Conservation (phyloP, 2,888 invertebrate genomes). For the Itoplectis maculator region DNA sequence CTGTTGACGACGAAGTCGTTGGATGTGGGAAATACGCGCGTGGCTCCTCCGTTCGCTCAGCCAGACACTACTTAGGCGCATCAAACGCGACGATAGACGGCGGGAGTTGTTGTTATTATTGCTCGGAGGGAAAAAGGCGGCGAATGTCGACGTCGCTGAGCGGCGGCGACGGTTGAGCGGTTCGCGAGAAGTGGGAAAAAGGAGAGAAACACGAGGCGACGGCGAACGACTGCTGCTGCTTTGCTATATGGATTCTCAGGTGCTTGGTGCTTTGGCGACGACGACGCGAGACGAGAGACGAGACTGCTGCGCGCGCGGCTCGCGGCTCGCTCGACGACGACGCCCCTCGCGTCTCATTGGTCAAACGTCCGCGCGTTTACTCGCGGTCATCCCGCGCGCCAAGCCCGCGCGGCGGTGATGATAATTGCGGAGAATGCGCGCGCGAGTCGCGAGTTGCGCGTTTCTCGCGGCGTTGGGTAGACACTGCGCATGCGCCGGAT, state of each 20-base stretch:
- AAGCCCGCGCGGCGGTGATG: conserved; percentile 53
- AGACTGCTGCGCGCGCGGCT: background rate
- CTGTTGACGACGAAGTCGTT: too few relatives aligned
- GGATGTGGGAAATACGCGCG: conserved; percentile 30
- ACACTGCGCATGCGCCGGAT: too few relatives aligned
- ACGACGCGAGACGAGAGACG: conserved; percentile 48
- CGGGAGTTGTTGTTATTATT: background rate
- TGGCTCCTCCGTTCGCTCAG: conserved; percentile 30
- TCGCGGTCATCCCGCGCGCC: conserved; percentile 63
- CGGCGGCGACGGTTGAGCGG: background rate
- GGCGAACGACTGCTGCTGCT: too few relatives aligned
- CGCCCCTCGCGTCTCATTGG: conserved; percentile 76
- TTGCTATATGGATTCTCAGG: conserved; percentile 59
- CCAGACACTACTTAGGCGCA: conserved; percentile 45
- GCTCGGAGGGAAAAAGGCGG: background rate
- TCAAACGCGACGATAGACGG: conserved; percentile 1
- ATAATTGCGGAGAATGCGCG: conserved; percentile 54
- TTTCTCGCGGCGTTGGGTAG: too few relatives aligned
- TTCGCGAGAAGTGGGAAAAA: conserved; percentile 34
- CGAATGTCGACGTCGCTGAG: background rate
- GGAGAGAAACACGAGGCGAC: conserved; percentile 52
- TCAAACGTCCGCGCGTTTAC: conserved; percentile 68
- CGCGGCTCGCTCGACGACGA: conserved; percentile 68
- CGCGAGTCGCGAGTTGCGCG: too few relatives aligned
- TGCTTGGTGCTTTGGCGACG: conserved; percentile 3